Evolutionary conservation across 2,113 vertebrate genomes (phyloP).

Genomic region (Motacilla alba): DNA sequence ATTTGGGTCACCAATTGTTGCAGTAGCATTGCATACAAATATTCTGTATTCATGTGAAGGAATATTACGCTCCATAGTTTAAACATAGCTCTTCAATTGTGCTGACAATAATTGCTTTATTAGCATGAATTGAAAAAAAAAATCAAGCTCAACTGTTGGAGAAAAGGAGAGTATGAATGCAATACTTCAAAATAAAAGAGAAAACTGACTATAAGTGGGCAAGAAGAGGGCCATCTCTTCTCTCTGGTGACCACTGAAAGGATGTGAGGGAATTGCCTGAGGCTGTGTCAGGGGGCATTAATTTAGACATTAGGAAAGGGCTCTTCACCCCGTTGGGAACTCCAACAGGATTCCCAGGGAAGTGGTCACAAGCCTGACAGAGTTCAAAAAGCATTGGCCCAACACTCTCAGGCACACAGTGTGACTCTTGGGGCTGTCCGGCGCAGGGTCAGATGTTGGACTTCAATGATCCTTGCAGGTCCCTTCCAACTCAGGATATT

Average conservation of each 20-base stretch:
- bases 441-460: background rate
- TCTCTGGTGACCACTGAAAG: background rate
- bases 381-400: background rate
- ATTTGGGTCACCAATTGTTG: background rate
- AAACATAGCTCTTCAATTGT: background rate
- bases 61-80: background rate
- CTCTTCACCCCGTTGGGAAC: background rate
- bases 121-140: background rate
- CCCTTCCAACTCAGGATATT: background rate
- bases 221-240: background rate
- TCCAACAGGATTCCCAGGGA: background rate
- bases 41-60: background rate
- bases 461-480: fast-evolving
- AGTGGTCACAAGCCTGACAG: background rate
- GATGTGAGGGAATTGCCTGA: background rate
- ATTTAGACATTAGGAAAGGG: background rate
- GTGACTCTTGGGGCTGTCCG: background rate
- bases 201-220: background rate
- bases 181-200: constrained; percentile 15
- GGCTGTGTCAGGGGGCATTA: fast-evolving
- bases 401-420: background rate
- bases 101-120: background rate
- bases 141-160: background rate
- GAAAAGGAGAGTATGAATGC: background rate
- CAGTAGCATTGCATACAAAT: background rate